Evolutionary conservation across 2,113 vertebrate genomes (phyloP).

Genomic region (Sisor rabdophorus): DNA sequence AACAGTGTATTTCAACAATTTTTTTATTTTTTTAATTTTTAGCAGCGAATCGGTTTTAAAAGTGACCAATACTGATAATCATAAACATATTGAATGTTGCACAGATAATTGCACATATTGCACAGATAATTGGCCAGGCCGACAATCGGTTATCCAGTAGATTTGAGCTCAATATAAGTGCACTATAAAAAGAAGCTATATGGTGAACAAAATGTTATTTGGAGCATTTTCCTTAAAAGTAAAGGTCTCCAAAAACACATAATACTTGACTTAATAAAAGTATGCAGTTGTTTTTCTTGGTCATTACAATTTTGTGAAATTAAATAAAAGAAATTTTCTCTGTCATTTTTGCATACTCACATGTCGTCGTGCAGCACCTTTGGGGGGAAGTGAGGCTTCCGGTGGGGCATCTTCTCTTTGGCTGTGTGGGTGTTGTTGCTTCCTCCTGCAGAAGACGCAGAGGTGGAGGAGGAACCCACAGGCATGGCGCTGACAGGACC

Average conservation of each 20-base stretch:
- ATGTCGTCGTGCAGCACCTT: slow-evolving; percentile 84
- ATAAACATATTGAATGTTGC: too few species aligned
- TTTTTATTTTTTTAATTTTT: too few species aligned
- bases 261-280: neutral
- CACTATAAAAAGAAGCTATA: neutral
- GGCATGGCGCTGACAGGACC: slow-evolving; percentile 71
- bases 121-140: too few species aligned
- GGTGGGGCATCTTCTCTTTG: slow-evolving; percentile 94
- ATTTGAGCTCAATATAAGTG: neutral
- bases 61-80: too few species aligned
- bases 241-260: too few species aligned
- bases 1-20: too few species aligned
- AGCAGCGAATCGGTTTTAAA: too few species aligned
- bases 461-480: slow-evolving; percentile 70
- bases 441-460: slow-evolving; percentile 54
- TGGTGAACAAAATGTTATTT: neutral
- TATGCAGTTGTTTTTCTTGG: too few species aligned
- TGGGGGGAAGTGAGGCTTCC: slow-evolving; percentile 81
- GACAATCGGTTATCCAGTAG: neutral
- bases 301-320: too few species aligned
- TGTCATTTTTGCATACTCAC: slow-evolving; percentile 71
- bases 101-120: too few species aligned
- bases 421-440: slow-evolving; percentile 76
- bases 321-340: too few species aligned
- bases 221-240: neutral